Base-by-base conservation (phyloP, 2,888 invertebrate genomes). In the Eristalis pertinax region DNA sequence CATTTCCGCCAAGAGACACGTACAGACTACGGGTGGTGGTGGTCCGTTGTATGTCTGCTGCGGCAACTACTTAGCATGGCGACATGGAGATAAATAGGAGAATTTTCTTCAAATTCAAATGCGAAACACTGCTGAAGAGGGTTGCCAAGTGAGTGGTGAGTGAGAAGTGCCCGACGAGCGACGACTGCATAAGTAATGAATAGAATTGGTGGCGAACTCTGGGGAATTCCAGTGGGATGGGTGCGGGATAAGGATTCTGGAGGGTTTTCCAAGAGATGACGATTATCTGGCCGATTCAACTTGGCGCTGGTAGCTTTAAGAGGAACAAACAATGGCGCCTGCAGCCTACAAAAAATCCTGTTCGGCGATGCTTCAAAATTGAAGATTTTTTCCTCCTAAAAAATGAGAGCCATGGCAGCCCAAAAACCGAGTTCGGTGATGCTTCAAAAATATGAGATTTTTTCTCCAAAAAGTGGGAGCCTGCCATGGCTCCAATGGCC, bases 1-100 rank as follows among this genome's bases (percentile, higher is more conserved):
- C 69, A 60, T 73, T 76, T 80, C 29, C 29, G 32, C 32, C n/a
- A n/a, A n/a, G n/a, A 63, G 62, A 80, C 64, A 74, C 5, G 7
- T 13, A 38, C 38, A 5, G 13, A 2, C 24, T 32, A 32, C 32
- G 32, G 32, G 29, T 58, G 29, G 68, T 35, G 62, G 62, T 68
- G 50, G 63, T 63, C 43, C 68, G 50, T 5, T 4, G 50, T 19
- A 1, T 38, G 38, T 50, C 38, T 38, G 38, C 38, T 38, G 50
- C 50, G 19, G 50, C 50, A 50, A 50, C 50, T 50, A 50, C 50
- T 50, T 50, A 50, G 50, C 50, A 50, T 50, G 50, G 50, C 50
- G 50, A 50, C 50, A 19, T 8, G 50, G 50, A 50, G 50, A 50
- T 50, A 50, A 50, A 50, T 50, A 50, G 8, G 50, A 50, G 8